Base-by-base conservation (phyloP, 1,140 invertebrate species). In the Drosophila parvula region DNA sequence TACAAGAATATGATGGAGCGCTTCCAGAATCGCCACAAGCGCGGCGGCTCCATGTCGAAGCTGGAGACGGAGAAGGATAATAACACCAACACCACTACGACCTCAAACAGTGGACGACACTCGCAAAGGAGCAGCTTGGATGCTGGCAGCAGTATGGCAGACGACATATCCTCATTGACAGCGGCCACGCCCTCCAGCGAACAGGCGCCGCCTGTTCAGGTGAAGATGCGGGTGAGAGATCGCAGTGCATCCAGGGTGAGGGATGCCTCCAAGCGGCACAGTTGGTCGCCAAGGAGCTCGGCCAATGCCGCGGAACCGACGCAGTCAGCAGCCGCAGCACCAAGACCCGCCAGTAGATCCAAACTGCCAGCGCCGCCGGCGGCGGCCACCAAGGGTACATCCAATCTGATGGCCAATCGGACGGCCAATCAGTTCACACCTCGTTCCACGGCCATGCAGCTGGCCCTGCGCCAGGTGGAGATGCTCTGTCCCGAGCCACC, bases 21-120 rank as follows among this genome's bases (percentile, higher is more conserved):
- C 78, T 95, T 95, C 38, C 95, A 95, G 81, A 95, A 94, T 30
- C 93, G 95, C 4, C 95, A 96, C 80, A 93, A 94, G 69, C 93
- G 95, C 68, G 95, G 95, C n/a, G 94, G 95, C 55, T 96, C 95
- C 3, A 93, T 95, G 92, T 95, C 95, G 1, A 94, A 94, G 90
- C 81, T 94, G 48, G 93, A 94, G 73, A 91, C 90, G 36, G 80
- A 84, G 16, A 69, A 28, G 48, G 55, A 53, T 28, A 51, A 51
- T 27, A 56, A 40, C 0, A 60, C 50, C 4, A 63, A 44, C 4
- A 63, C 56, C 11, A 63, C 59, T 43, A 27, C 55, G n/a, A 69
- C 56, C 38, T 67, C 65, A 18, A 67, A 45, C 47, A 65, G 45
- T 9, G 76, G 81, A 1, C 91, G 45, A 3, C 81, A 67, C 69